Evolutionary conservation across 1,140 invertebrate species (phyloP).

Genomic region (Camponotus pennsylvanicus): DNA sequence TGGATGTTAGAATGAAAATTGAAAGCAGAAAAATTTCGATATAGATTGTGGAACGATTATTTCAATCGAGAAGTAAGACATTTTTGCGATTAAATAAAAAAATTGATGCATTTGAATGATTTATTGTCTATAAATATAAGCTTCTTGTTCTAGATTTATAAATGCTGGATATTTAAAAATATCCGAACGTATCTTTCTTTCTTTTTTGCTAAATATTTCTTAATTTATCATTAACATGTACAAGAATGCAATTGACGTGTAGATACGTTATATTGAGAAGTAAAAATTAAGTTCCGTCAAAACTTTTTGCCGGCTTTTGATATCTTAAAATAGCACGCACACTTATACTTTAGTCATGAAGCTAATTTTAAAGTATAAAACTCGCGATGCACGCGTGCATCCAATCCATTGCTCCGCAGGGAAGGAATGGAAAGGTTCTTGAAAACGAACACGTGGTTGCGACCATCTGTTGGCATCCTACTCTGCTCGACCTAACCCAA

Average conservation of each 20-base stretch:
- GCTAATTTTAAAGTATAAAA: conserved; percentile 53
- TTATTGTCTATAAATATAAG: neutral
- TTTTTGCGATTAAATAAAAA: neutral
- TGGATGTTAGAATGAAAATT: too few relatives aligned
- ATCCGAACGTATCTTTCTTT: neutral
- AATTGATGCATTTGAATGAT: neutral
- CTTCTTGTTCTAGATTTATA: neutral
- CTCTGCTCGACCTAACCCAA: conserved; percentile 57
- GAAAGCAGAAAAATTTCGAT: neutral
- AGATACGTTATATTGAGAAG: neutral
- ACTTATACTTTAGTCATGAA: neutral
- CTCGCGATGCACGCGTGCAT: conserved; percentile 43
- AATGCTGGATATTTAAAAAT: neutral
- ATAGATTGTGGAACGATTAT: neutral
- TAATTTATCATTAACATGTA: neutral
- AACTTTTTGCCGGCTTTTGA: neutral
- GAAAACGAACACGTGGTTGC: conserved; percentile 81
- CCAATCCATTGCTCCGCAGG: conserved; percentile 63
- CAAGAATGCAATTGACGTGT: neutral
- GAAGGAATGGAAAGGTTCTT: conserved; percentile 75
- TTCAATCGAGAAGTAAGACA: neutral
- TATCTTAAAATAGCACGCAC: conserved; percentile 27
- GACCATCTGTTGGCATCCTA: conserved; percentile 82
- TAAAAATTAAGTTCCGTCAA: neutral
- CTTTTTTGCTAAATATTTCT: neutral